Evolutionary conservation across 2,888 invertebrate species (phyloP).

Genomic region (Oegoconia quadripuncta): DNA sequence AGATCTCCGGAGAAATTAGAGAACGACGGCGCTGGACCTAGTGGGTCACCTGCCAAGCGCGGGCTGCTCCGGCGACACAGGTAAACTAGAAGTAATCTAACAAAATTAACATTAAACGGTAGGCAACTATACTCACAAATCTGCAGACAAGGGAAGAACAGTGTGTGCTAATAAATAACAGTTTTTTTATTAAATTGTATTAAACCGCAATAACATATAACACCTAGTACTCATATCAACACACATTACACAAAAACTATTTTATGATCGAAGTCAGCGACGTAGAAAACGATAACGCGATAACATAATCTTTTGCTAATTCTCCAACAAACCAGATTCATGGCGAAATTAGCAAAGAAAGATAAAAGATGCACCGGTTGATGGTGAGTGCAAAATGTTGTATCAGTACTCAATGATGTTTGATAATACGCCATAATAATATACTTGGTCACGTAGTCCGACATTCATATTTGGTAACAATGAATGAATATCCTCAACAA

Average conservation of each 20-base stretch:
- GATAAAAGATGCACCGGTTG: neutral
- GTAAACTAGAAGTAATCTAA: conserved; percentile 35
- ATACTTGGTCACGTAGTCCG: conserved; percentile 12
- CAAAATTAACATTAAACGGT: no score
- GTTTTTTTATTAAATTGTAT: no score
- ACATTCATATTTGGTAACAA: conserved; percentile 8
- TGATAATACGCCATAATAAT: conserved; percentile 24
- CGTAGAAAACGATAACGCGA: neutral
- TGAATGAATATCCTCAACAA: neutral
- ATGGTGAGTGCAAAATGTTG: conserved; percentile 17
- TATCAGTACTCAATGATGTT: conserved; percentile 29
- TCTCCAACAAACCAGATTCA: no score
- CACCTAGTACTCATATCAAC: no score
- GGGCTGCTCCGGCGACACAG: conserved; percentile 72
- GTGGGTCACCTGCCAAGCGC: conserved; percentile 80
- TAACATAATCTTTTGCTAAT: neutral
- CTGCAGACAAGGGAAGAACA: no score
- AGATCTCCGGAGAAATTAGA: conserved; percentile 85
- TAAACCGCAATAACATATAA: no score
- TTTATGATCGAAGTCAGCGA: no score
- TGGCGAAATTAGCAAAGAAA: no score
- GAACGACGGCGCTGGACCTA: conserved; percentile 80
- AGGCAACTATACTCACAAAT: no score
- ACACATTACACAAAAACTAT: no score
- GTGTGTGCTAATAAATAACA: no score